phyloP scores from a whole-genome alignment of 2,797 vertebrate genomes.

The Megaceryle alcyon region DNA sequence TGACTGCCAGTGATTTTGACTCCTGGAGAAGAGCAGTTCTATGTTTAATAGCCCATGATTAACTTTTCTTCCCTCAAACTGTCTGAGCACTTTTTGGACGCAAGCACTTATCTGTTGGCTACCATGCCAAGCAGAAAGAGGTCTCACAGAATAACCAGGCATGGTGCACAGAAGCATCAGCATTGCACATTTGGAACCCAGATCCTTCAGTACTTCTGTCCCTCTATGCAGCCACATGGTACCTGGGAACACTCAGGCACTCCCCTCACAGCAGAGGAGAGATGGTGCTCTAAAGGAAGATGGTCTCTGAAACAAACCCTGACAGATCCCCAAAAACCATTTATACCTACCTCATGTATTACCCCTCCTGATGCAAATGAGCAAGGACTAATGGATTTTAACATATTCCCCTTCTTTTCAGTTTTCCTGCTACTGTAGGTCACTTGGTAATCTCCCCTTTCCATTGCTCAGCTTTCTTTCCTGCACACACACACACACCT shows the following conservation, averaged over 20 bases:
- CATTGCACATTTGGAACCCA: rapidly evolving
- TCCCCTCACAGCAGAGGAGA: not conserved
- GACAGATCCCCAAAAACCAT: not conserved
- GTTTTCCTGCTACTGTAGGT: not conserved
- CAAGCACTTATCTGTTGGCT: not conserved
- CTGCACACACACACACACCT: not conserved
- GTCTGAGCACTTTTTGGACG: not conserved
- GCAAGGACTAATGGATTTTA: not conserved
- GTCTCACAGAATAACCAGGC: no score
- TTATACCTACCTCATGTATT: no score
- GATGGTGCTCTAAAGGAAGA: not conserved
- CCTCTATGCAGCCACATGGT: not conserved
- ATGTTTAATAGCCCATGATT: not conserved
- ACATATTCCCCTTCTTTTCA: not conserved
- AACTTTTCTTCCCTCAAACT: not conserved
- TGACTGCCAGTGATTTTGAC: not conserved
- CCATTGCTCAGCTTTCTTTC: not conserved
- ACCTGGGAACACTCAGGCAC: not conserved
- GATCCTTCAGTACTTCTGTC: not conserved
- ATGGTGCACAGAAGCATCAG: not conserved
- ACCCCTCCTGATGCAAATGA: not conserved
- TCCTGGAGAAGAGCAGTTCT: not conserved
- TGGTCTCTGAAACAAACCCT: not conserved
- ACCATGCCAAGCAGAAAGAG: not conserved
- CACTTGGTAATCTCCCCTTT: not conserved